A percentile compares a stretch with the other conserved stretches of the same genome.
Evolutionary conservation across 2,113 vertebrate species (phyloP).

Genomic region (Geothlypis trichas): DNA sequence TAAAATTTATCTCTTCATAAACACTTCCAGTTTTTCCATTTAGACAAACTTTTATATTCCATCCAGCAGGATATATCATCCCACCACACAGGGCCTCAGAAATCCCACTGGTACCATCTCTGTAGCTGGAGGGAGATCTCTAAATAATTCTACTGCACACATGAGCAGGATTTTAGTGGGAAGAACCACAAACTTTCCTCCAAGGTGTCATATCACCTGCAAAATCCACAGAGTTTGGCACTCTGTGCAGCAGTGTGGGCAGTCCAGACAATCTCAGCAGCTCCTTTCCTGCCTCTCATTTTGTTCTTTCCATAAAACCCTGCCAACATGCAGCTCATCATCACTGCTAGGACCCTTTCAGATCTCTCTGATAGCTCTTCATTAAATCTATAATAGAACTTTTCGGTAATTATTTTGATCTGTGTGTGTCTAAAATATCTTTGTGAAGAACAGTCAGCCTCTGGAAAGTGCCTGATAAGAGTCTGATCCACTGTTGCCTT

Average conservation of each 20-base stretch:
- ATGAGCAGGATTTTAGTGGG: not conserved
- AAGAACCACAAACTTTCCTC: not conserved
- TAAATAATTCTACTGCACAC: not conserved
- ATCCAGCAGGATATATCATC: not conserved
- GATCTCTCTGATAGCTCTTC: not conserved
- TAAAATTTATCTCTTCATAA: not conserved
- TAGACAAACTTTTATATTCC: not conserved
- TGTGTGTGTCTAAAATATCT: slow-evolving; percentile 13
- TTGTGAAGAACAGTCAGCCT: not conserved
- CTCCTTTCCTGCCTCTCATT: not conserved
- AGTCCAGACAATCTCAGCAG: not conserved
- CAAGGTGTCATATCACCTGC: not conserved
- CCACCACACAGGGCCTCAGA: not conserved
- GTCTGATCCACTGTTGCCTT: not conserved
- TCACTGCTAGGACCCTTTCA: slow-evolving; percentile 29
- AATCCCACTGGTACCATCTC: not conserved
- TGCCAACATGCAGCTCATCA: not conserved
- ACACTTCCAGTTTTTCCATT: not conserved
- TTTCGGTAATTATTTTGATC: slow-evolving; percentile 42
- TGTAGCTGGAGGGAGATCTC: not conserved
- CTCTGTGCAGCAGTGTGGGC: not conserved
- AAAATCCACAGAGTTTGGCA: not conserved
- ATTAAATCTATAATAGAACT: slow-evolving; percentile 43
- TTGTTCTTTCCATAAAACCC: not conserved
- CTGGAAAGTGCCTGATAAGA: not conserved